These are phyloP conservation scores for human (Homo sapiens) DNA, from an alignment of 2,113 vertebrate species.

Conservation along the genomic window DNA sequence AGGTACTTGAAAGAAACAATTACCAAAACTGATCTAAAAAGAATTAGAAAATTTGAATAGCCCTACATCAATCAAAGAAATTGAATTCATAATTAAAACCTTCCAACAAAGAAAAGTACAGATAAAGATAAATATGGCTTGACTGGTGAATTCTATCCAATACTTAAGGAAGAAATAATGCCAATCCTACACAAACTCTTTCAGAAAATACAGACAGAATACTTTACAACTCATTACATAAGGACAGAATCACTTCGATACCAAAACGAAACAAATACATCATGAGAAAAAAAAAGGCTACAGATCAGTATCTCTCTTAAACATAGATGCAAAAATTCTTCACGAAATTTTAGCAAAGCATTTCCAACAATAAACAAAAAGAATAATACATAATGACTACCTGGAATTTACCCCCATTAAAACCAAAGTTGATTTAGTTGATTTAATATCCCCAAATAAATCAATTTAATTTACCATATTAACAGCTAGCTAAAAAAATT, in stretches of 20 bases:
- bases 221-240: neutral
- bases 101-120: constrained; percentile 1
- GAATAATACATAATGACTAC: neutral
- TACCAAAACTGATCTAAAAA: neutral
- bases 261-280: no score
- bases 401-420: no score
- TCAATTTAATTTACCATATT: neutral
- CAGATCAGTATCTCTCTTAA: no score
- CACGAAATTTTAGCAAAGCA: no score
- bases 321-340: no score
- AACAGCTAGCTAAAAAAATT: neutral
- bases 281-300: no score
- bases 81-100: constrained; percentile 25
- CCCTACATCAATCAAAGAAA: neutral
- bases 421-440: neutral
- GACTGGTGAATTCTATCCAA: neutral
- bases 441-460: no score
- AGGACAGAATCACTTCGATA: neutral
- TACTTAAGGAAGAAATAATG: neutral
- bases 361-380: no score
- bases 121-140: neutral
- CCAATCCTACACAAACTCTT: neutral
- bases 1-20: neutral
- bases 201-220: neutral
- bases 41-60: neutral